Evolutionary conservation across 2,888 invertebrate genomes (phyloP).

Genomic region (Melanostoma mellinum): DNA sequence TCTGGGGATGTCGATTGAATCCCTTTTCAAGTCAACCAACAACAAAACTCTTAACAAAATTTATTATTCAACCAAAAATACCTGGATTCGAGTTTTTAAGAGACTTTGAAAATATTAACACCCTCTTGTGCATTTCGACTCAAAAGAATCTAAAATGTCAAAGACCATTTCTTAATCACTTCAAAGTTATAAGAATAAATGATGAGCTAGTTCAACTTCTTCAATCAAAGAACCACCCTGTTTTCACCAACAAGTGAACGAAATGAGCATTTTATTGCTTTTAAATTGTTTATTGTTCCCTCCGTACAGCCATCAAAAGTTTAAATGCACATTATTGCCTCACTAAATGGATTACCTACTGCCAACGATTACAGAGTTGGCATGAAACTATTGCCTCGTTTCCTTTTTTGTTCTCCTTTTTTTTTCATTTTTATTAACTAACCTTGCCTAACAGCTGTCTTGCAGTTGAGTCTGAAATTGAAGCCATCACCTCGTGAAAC

Average conservation of each 20-base stretch:
- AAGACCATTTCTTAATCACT: too few relatives aligned
- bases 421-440: neutral
- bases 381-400: slow-evolving; percentile 17
- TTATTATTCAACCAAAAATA: too few relatives aligned
- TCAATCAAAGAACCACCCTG: slow-evolving; percentile 32
- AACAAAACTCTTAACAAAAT: too few relatives aligned
- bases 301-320: slow-evolving; percentile 20
- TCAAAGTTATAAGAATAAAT: too few relatives aligned
- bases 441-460: slow-evolving; percentile 8
- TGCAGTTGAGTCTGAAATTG: slow-evolving; percentile 4
- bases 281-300: slow-evolving; percentile 48
- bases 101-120: too few relatives aligned
- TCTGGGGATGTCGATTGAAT: too few relatives aligned
- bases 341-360: slow-evolving; percentile 46
- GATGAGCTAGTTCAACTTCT: too few relatives aligned
- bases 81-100: too few relatives aligned
- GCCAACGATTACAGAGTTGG: slow-evolving; percentile 31
- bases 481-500: slow-evolving; percentile 42
- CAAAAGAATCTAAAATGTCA: too few relatives aligned
- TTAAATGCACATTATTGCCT: slow-evolving; percentile 59
- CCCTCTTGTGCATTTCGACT: too few relatives aligned
- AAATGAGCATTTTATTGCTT: slow-evolving; percentile 3
- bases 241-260: slow-evolving; percentile 54
- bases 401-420: slow-evolving; percentile 1
- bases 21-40: too few relatives aligned